phyloP scores from a whole-genome alignment of 2,797 vertebrate species.

The Hippocampus kuda region DNA sequence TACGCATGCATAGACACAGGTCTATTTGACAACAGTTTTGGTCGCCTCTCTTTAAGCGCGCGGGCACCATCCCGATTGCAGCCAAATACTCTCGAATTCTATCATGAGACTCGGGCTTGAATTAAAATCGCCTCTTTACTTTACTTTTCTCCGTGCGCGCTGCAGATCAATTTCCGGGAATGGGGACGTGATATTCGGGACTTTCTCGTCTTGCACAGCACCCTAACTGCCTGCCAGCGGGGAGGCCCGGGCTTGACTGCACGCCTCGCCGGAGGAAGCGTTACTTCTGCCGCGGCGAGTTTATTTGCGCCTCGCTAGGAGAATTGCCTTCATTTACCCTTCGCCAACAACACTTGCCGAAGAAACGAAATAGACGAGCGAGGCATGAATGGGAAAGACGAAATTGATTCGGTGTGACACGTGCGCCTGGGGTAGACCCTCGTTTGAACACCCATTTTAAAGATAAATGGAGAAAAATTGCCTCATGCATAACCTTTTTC shows the following conservation, averaged over 20 bases:
- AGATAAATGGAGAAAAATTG: conserved; percentile 65
- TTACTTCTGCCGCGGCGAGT: conserved; percentile 72
- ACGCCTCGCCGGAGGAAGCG: conserved; percentile 70
- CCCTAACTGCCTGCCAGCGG: conserved; percentile 70
- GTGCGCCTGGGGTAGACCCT: conserved; percentile 52
- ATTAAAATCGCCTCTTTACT: conserved; percentile 77
- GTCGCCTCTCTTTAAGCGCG: conserved; percentile 49
- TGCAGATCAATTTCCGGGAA: conserved; percentile 80
- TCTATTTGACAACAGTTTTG: conserved; percentile 44
- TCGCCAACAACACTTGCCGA: conserved; percentile 56
- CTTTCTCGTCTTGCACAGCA: conserved; percentile 69
- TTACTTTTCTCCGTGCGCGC: conserved; percentile 58
- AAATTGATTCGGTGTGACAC: conserved; percentile 67
- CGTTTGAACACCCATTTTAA: conserved; percentile 59
- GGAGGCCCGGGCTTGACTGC: conserved; percentile 61
- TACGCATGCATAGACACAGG: conserved; percentile 61
- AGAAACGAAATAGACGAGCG: conserved; percentile 65
- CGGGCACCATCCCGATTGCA: conserved; percentile 49
- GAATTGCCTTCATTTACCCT: conserved; percentile 80
- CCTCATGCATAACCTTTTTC: conserved; percentile 36
- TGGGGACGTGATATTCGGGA: conserved; percentile 72
- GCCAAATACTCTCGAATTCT: conserved; percentile 62
- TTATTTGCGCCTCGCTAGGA: conserved; percentile 76
- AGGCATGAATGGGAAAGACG: conserved; percentile 55
- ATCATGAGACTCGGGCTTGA: conserved; percentile 61